phyloP scores from a whole-genome alignment of 2,113 vertebrate genomes.

The Canis aureus region DNA sequence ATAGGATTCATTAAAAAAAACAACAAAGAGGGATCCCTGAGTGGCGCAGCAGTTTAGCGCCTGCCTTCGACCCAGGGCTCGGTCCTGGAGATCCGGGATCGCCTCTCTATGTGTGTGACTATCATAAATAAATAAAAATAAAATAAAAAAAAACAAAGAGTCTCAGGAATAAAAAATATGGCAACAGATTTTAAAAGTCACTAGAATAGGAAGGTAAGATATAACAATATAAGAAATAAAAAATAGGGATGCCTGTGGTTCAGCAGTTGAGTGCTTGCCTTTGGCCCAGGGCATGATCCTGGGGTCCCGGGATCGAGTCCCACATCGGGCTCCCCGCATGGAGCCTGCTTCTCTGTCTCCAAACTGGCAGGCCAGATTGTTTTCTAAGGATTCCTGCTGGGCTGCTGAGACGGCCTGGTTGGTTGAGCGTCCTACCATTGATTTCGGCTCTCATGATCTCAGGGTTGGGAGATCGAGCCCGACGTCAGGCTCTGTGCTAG shows the following conservation, averaged over 20 bases:
- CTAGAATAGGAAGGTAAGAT: background rate
- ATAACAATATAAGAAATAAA: background rate
- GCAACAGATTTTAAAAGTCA: background rate
- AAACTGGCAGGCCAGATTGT: background rate
- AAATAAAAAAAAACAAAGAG: background rate
- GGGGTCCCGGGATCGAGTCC: background rate
- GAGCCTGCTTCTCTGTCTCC: background rate
- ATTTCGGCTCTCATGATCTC: background rate
- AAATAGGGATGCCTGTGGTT: background rate
- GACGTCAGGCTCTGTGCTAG: background rate
- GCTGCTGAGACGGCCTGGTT: background rate
- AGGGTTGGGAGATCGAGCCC: background rate
- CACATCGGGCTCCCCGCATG: background rate
- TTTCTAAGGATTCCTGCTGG: background rate
- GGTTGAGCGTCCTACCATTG: background rate
- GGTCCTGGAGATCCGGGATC: no score
- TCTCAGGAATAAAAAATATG: background rate
- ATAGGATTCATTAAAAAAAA: background rate
- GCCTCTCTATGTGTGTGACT: no score
- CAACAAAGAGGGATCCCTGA: background rate
- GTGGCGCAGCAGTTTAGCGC: no score
- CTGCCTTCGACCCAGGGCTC: no score
- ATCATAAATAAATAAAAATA: background rate
- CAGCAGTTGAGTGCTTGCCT: background rate
- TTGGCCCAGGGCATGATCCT: background rate